Conservation (phyloP, 2,797 vertebrate genomes). For the Mormyrops boulengeri region DNA sequence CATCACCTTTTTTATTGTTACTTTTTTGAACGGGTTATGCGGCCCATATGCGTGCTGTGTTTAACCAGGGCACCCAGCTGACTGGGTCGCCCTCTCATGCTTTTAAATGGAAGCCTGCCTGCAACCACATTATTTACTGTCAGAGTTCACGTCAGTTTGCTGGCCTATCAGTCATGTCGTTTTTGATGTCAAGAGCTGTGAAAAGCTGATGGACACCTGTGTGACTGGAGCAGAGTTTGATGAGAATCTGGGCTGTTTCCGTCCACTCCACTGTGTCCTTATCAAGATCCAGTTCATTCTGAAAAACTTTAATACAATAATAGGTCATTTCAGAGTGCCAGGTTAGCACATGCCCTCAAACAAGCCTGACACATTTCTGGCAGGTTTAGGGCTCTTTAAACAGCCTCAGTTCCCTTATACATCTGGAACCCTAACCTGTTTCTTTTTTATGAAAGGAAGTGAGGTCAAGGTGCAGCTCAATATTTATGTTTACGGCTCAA, state of each 20-base stretch:
- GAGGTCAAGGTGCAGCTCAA: slow-evolving; percentile 62
- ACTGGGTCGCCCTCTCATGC: neutral
- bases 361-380: slow-evolving; percentile 30
- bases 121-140: neutral
- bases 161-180: neutral
- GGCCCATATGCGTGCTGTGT: neutral
- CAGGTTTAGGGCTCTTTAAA: slow-evolving; percentile 27
- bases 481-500: slow-evolving; percentile 62
- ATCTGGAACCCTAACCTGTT: slow-evolving; percentile 42
- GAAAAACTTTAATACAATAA: slow-evolving; percentile 11
- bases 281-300: neutral
- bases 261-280: neutral
- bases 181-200: neutral
- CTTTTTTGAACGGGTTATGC: neutral
- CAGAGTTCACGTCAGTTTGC: neutral
- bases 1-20: neutral
- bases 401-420: slow-evolving; percentile 23
- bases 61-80: neutral
- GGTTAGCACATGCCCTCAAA: slow-evolving; percentile 17
- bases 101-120: neutral
- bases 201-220: neutral
- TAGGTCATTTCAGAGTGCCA: neutral
- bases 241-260: neutral
- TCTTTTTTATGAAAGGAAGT: slow-evolving; percentile 55
- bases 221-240: neutral